Conservation (phyloP, 2,797 vertebrate species). For the Apodemus agrarius region DNA sequence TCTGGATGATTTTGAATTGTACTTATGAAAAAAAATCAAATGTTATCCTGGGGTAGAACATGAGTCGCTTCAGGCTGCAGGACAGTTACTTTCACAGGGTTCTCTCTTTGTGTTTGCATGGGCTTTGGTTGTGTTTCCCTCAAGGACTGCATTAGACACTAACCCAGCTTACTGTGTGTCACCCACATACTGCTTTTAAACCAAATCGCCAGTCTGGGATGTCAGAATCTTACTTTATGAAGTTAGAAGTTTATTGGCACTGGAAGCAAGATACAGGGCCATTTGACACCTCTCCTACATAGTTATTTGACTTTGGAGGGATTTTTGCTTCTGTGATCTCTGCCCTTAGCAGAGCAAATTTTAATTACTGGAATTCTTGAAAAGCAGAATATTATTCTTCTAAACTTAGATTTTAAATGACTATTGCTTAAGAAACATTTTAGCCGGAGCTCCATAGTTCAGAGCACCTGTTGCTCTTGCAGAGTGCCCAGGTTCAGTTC, state of each 20-base stretch:
- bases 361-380: conserved; percentile 54
- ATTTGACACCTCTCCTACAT: not conserved
- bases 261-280: not conserved
- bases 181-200: not conserved
- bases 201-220: not conserved
- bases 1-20: conserved; percentile 23
- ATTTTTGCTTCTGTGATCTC: not conserved
- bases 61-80: not conserved
- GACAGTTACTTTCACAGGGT: not conserved
- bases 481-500: not conserved
- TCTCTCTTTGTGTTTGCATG: not conserved
- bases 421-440: conserved; percentile 30
- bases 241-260: not conserved
- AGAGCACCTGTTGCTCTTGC: not conserved
- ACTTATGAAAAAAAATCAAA: conserved; percentile 29
- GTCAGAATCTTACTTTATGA: not conserved
- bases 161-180: not conserved
- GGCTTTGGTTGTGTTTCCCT: not conserved
- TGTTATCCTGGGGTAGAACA: not conserved
- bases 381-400: not conserved
- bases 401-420: conserved; percentile 59
- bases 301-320: not conserved
- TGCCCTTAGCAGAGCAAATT: not conserved
- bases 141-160: not conserved
- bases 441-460: not conserved